Evolutionary conservation across 2,888 invertebrate species (phyloP).

Genomic region (Pemphredon lugubris): DNA sequence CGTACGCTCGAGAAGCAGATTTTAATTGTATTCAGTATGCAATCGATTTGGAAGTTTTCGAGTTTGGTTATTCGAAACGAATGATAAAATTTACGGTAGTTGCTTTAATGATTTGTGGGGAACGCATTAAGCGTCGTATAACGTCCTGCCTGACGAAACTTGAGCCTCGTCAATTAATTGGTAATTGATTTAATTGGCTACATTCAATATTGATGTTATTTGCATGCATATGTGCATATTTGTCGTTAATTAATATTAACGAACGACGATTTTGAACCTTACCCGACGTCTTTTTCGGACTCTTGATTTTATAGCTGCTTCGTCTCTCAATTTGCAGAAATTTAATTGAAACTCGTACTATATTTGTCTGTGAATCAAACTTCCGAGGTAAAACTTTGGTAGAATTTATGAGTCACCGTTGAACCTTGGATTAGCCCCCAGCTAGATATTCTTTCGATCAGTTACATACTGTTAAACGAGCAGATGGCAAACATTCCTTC

Average conservation of each 20-base stretch:
- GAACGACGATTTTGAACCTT: neutral
- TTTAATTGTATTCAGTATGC: too few relatives aligned
- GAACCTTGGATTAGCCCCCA: conserved; percentile 3
- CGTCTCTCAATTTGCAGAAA: conserved; percentile 16
- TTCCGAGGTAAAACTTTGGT: neutral
- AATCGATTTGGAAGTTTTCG: too few relatives aligned
- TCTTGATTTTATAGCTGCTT: conserved; percentile 20
- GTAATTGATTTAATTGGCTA: too few relatives aligned
- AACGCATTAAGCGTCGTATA: too few relatives aligned
- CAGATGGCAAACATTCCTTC: too few relatives aligned
- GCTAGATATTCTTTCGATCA: conserved; percentile 6
- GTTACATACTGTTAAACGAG: neutral
- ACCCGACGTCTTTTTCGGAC: neutral
- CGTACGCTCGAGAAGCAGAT: too few relatives aligned
- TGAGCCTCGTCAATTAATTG: too few relatives aligned
- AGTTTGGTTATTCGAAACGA: too few relatives aligned
- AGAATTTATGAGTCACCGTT: conserved; percentile 17
- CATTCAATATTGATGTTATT: neutral
- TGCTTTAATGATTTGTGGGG: too few relatives aligned
- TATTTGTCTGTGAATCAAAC: conserved; percentile 16
- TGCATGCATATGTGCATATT: neutral
- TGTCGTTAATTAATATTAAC: conserved; percentile 24
- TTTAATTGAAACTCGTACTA: conserved; percentile 6
- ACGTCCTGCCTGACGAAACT: too few relatives aligned
- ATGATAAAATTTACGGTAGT: too few relatives aligned